Base-by-base conservation (phyloP, 2,888 invertebrate genomes). In the Trichacis sp. region DNA sequence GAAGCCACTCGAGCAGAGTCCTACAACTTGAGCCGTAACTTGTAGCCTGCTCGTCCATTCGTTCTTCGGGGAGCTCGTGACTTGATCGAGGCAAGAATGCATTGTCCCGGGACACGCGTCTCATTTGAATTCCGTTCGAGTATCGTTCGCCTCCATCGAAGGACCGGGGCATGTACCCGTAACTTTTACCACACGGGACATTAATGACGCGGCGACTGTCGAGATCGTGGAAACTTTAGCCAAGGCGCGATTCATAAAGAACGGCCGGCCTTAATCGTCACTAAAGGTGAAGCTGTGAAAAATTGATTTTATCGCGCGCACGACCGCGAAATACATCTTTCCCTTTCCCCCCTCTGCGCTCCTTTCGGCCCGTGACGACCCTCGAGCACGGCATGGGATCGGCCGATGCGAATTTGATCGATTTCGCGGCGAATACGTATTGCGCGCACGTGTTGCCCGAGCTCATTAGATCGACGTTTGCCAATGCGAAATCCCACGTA, bases 61-160 rank as follows among this genome's bases (percentile, higher is more conserved):
- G 61, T 64, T 68, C 64, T 63, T 60, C 57, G 50, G 60, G 57
- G 59, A 53, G 59, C 68, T 71, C 75, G 68, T 70, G 70, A 68
- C 69, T 71, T 62, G 65, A 62, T 64, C 57, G 55, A 68, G 61
- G 50, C 66, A 64, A 58, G 70, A 68, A 70, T 70, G 68, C 68
- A 70, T 70, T 70, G 68, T 70, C 61, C 64, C 56, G 60, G 58
- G 69, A 69, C 69, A 69, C 69, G 69, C 69, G 69, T 69, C 69
- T 73, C 75, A 73, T 76, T 74, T 73, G 73, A 77, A 80, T 80
- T 78, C 78, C 72, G 72, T 71, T 68, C 76, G 72, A 68, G 75
- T 75, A 73, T 73, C 73, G 69, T 72, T 72, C 68, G 58, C 71
- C 68, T 73, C 68, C 73, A 74, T 76, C 78, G 76, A 74, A 76